A percentile compares a stretch with the other conserved stretches of the same genome.
Evolutionary conservation across 2,888 invertebrate species (phyloP).

Genomic region (Suillia variegata): DNA sequence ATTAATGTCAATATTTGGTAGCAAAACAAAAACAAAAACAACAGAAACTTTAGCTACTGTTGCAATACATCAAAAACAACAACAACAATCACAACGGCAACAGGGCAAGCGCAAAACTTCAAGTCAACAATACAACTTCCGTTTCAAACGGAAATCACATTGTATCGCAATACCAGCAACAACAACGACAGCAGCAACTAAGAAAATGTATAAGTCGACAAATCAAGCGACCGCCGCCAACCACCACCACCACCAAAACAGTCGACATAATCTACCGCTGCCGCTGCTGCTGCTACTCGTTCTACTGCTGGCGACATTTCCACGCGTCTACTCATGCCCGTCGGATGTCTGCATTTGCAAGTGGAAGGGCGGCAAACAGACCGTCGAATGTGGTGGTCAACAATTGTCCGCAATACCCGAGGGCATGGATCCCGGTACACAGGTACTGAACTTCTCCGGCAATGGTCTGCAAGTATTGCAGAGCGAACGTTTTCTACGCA

Average conservation of each 20-base stretch:
- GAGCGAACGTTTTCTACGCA: conserved; percentile 77
- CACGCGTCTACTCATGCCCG: conserved; percentile 67
- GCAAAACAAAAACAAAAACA: neutral
- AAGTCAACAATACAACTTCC: too few species aligned
- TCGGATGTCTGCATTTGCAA: conserved; percentile 79
- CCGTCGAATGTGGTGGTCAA: conserved; percentile 84
- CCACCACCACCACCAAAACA: too few species aligned
- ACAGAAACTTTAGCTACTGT: neutral
- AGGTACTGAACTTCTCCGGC: conserved; percentile 83
- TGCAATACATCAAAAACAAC: too few species aligned
- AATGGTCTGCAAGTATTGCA: conserved; percentile 81
- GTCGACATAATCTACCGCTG: neutral
- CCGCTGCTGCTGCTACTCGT: conserved; percentile 1
- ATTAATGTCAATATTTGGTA: neutral
- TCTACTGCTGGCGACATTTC: conserved; percentile 14
- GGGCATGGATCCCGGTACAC: conserved; percentile 81
- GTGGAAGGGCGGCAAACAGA: conserved; percentile 92
- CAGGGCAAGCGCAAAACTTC: too few species aligned
- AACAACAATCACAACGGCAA: too few species aligned
- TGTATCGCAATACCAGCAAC: too few species aligned
- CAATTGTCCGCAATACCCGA: conserved; percentile 78
- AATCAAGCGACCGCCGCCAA: too few species aligned
- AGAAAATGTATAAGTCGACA: too few species aligned
- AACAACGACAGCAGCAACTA: too few species aligned
- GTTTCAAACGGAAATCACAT: too few species aligned